Percentiles rank a stretch among this genome's conserved stretches.
phyloP scores from a whole-genome alignment of 2,888 invertebrate genomes.

The Nudaria mundana region DNA sequence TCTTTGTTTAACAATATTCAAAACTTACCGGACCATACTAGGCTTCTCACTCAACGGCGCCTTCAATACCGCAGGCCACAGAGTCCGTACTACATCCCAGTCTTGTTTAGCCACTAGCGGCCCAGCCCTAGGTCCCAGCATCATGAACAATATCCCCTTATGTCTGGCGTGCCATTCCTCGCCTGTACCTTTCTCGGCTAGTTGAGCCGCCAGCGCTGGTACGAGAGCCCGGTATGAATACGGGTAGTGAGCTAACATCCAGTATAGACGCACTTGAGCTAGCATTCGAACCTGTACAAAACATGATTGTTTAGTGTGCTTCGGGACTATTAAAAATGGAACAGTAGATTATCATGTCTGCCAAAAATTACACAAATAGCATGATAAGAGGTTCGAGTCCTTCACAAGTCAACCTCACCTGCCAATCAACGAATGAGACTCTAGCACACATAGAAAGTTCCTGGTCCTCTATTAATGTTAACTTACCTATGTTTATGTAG shows the following conservation, averaged over 20 bases:
- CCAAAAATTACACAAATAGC: too few species aligned
- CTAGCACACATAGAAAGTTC: too few species aligned
- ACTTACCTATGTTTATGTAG: too few species aligned
- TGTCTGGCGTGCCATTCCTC: constrained; percentile 74
- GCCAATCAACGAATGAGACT: too few species aligned
- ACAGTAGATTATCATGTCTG: too few species aligned
- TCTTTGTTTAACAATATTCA: not conserved
- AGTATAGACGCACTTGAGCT: constrained; percentile 85
- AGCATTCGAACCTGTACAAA: constrained; percentile 76
- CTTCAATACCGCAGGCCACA: constrained; percentile 90
- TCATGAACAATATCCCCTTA: constrained; percentile 88
- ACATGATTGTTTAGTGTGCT: too few species aligned
- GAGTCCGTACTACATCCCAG: constrained; percentile 85
- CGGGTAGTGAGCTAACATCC: constrained; percentile 83
- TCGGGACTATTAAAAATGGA: too few species aligned
- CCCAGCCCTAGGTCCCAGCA: constrained; percentile 84
- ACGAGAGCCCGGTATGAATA: constrained; percentile 86
- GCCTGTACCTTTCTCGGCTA: constrained; percentile 70
- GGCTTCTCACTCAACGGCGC: constrained; percentile 93
- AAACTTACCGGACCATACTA: constrained; percentile 83
- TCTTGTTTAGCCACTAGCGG: constrained; percentile 86
- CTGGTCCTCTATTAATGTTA: too few species aligned
- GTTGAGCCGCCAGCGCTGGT: constrained; percentile 81
- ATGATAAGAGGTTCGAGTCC: too few species aligned
- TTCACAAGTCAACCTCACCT: too few species aligned